Evolutionary conservation across 2,888 invertebrate species (phyloP).

Genomic region (Dermolepida albohirtum): DNA sequence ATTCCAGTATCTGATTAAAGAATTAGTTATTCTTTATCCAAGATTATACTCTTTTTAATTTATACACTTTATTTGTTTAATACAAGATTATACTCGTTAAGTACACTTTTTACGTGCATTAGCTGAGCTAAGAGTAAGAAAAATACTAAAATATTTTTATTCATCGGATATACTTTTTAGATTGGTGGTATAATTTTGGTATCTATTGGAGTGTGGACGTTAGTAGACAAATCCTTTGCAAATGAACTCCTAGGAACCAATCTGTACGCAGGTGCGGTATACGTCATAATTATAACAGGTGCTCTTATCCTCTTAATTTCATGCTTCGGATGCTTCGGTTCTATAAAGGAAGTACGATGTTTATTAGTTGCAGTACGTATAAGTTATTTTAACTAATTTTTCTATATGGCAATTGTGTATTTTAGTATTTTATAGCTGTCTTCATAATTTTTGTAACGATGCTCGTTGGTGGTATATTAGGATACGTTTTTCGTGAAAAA

Average conservation of each 20-base stretch:
- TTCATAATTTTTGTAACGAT: slow-evolving; percentile 91
- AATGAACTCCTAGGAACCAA: slow-evolving; percentile 88
- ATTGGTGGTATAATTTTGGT: slow-evolving; percentile 83
- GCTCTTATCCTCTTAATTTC: slow-evolving; percentile 84
- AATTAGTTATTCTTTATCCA: no score
- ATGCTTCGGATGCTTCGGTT: slow-evolving; percentile 92
- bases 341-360: slow-evolving; percentile 94
- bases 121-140: no score
- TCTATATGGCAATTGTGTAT: slow-evolving; percentile 50
- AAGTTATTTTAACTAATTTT: slow-evolving; percentile 5
- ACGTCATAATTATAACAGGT: slow-evolving; percentile 86
- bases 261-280: slow-evolving; percentile 87
- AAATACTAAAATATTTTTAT: no score
- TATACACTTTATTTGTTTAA: no score
- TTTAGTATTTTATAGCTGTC: slow-evolving; percentile 89
- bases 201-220: slow-evolving; percentile 85
- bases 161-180: slow-evolving; percentile 65
- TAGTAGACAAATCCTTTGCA: slow-evolving; percentile 85
- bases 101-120: no score
- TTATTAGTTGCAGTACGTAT: slow-evolving; percentile 85
- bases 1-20: no score
- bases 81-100: no score
- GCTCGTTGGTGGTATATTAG: slow-evolving; percentile 90
- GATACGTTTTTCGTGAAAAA: slow-evolving; percentile 90
- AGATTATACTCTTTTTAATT: no score